Evolutionary conservation across 1,140 invertebrate genomes (phyloP).

Genomic region (Nylanderia fulva): DNA sequence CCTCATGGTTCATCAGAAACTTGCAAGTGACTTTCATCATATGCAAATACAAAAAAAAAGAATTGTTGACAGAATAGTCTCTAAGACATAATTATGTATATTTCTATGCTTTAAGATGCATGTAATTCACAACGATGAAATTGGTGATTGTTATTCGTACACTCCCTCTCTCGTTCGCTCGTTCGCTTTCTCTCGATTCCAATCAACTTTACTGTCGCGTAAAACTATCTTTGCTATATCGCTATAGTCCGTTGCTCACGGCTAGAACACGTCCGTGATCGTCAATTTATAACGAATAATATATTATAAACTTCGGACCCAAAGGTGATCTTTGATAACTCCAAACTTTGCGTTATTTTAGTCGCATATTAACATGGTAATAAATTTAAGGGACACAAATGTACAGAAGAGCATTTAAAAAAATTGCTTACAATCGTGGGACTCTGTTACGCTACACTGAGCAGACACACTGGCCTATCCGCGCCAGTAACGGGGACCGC

Average conservation of each 20-base stretch:
- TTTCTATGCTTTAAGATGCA: conserved; percentile 58
- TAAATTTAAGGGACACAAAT: conserved; percentile 84
- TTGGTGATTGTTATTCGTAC: conserved; percentile 45
- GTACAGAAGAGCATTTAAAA: conserved; percentile 84
- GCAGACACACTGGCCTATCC: conserved; percentile 75
- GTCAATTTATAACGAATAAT: conserved; percentile 72
- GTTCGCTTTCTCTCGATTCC: conserved; percentile 42
- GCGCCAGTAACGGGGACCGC: conserved; percentile 63
- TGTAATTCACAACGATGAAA: conserved; percentile 66
- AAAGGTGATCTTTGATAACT: conserved; percentile 71
- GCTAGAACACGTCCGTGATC: conserved; percentile 67
- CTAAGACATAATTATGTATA: conserved; percentile 61
- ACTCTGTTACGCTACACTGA: conserved; percentile 81
- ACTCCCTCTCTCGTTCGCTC: conserved; percentile 36
- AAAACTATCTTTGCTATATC: conserved; percentile 61
- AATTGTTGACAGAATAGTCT: conserved; percentile 30
- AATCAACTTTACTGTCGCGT: conserved; percentile 55
- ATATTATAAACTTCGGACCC: conserved; percentile 74
- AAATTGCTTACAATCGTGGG: conserved; percentile 80
- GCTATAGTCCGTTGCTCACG: conserved; percentile 64
- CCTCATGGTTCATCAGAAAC: background rate
- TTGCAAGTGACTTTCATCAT: background rate
- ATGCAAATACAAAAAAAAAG: background rate
- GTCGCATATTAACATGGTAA: conserved; percentile 79
- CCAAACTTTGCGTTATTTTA: conserved; percentile 66